Percentiles rank a stretch among this genome's conserved stretches.
Evolutionary conservation across 2,797 vertebrate genomes (phyloP).

Genomic region (Picus viridis): DNA sequence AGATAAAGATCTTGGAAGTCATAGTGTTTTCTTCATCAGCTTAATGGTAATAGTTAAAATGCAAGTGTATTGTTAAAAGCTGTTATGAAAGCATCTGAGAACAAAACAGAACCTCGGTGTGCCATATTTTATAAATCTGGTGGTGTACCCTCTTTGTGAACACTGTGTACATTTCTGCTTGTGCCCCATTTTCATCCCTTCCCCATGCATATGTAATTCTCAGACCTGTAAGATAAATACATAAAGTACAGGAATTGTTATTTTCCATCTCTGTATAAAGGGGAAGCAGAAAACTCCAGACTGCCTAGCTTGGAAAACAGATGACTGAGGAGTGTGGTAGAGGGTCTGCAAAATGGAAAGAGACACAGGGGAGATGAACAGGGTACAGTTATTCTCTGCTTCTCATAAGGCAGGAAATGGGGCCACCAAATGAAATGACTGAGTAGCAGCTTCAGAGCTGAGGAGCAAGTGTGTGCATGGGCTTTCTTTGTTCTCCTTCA

Average conservation of each 20-base stretch:
- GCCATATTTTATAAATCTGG: slow-evolving; percentile 37
- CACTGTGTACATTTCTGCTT: background rate
- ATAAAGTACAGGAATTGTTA: slow-evolving; percentile 4
- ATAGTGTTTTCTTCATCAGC: background rate
- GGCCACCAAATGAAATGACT: slow-evolving; percentile 56
- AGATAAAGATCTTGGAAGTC: slow-evolving; percentile 22
- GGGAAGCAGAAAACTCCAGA: background rate
- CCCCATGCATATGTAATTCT: background rate
- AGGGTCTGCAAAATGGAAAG: background rate
- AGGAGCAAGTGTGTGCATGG: slow-evolving; percentile 26
- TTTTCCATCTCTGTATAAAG: background rate
- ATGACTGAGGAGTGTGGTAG: background rate
- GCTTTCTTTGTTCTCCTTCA: slow-evolving; percentile 66
- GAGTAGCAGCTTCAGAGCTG: background rate
- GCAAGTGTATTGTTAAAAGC: slow-evolving; percentile 48
- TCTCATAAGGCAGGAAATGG: slow-evolving; percentile 42
- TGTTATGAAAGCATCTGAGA: slow-evolving; percentile 44
- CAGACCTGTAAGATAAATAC: background rate
- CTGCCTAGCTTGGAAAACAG: background rate
- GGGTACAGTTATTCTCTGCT: background rate
- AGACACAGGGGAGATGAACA: background rate
- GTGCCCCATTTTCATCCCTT: slow-evolving; percentile 4
- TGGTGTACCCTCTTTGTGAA: background rate
- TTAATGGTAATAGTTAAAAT: slow-evolving; percentile 8
- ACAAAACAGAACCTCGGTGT: slow-evolving; percentile 36